A percentile compares a stretch with the other conserved stretches of the same genome.
phyloP scores from a whole-genome alignment of 1,140 invertebrate genomes.

The Hermatobates lingyangjiaoensis region DNA sequence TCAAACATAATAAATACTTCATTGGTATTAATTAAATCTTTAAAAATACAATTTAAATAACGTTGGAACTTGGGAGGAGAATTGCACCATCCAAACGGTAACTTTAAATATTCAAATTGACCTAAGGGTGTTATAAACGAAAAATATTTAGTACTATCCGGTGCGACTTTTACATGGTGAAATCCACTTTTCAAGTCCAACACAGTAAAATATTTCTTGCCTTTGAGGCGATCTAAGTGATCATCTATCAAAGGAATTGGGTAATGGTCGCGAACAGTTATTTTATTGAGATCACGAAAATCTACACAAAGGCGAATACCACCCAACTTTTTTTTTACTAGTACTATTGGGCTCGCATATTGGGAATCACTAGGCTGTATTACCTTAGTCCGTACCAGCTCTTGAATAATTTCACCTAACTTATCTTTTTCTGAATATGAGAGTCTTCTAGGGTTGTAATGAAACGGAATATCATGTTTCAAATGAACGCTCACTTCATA shows the following conservation, averaged over 20 bases:
- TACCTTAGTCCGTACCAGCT: not conserved
- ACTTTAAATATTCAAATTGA: constrained; percentile 21
- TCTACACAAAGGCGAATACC: constrained; percentile 26
- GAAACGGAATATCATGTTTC: not conserved
- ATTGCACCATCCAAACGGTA: constrained; percentile 25
- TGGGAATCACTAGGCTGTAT: not conserved
- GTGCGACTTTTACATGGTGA: constrained; percentile 23
- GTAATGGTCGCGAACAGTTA: constrained; percentile 23
- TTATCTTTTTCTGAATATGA: not conserved
- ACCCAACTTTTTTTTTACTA: constrained; percentile 25
- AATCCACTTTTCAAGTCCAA: constrained; percentile 30
- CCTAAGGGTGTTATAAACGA: constrained; percentile 22
- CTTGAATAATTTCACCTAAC: not conserved
- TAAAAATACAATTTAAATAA: constrained; percentile 22
- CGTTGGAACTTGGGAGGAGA: constrained; percentile 25
- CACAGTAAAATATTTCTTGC: constrained; percentile 24
- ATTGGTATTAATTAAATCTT: constrained; percentile 16
- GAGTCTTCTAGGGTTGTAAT: not conserved
- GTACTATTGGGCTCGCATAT: constrained; percentile 26
- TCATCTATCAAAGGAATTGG: constrained; percentile 18
- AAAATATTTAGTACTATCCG: constrained; percentile 22
- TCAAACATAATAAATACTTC: constrained; percentile 24
- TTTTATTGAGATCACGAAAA: constrained; percentile 26
- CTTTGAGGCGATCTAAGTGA: constrained; percentile 11
- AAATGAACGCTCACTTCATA: not conserved